Evolutionary conservation across 1,140 invertebrate species (phyloP).

Genomic region (Pectinophora gossypiella): DNA sequence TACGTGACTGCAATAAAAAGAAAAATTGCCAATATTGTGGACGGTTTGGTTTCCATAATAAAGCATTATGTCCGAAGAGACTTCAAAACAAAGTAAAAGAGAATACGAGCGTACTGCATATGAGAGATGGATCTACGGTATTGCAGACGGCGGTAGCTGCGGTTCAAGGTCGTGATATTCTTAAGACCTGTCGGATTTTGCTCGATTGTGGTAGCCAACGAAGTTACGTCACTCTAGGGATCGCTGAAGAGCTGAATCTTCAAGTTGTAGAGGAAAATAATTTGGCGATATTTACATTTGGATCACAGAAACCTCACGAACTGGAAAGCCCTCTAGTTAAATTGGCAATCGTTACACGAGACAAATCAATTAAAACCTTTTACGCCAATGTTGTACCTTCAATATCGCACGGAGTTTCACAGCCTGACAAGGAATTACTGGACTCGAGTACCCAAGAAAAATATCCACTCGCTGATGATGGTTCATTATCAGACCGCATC

Average conservation of each 20-base stretch:
- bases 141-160: constrained; percentile 1
- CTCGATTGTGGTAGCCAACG: constrained; percentile 4
- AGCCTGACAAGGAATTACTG: neutral
- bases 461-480: constrained; percentile 1
- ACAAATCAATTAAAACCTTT: no score
- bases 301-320: neutral
- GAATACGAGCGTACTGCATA: neutral
- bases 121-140: neutral
- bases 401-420: neutral
- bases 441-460: neutral
- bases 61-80: neutral
- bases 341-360: no score
- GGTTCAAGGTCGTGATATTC: neutral
- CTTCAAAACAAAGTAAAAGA: neutral
- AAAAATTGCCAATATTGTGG: neutral
- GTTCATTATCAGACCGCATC: neutral
- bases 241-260: neutral
- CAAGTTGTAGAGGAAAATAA: neutral
- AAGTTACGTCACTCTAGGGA: neutral
- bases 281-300: constrained; percentile 6
- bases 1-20: neutral
- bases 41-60: neutral
- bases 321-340: neutral
- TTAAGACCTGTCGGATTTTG: neutral
- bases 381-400: constrained; percentile 4